Conservation (phyloP, 2,797 vertebrate species). For the Hyperoplus immaculatus region DNA sequence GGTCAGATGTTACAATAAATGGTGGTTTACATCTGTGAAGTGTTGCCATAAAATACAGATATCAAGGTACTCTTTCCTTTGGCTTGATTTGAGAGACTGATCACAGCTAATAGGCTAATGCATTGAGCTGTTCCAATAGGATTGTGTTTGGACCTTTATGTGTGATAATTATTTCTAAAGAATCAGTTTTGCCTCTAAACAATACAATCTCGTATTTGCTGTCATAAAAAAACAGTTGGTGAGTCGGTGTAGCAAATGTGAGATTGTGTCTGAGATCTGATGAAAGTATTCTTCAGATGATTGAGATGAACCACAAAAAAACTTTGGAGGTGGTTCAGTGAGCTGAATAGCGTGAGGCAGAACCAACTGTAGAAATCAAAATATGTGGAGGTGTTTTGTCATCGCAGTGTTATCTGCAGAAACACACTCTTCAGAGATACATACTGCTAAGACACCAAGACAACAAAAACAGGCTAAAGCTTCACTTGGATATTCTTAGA, state of each 20-base stretch:
- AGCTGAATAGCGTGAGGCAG: slow-evolving; percentile 10
- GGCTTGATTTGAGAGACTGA: slow-evolving; percentile 1
- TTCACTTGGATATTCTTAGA: slow-evolving; percentile 20
- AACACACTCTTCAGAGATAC: slow-evolving; percentile 5
- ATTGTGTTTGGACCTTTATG: slow-evolving; percentile 8
- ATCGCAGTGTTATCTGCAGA: slow-evolving; percentile 16
- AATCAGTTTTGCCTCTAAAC: slow-evolving; percentile 31
- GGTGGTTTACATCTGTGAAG: background rate
- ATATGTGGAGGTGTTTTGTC: slow-evolving; percentile 15
- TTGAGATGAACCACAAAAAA: slow-evolving; percentile 8
- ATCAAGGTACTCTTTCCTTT: background rate
- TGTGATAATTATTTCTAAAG: slow-evolving; percentile 5
- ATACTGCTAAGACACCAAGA: slow-evolving; percentile 8
- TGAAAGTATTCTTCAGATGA: slow-evolving; percentile 35
- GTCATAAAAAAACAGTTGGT: slow-evolving; percentile 7
- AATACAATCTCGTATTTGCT: slow-evolving; percentile 2
- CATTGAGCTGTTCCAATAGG: background rate
- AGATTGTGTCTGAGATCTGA: slow-evolving; percentile 17
- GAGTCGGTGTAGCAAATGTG: slow-evolving; percentile 34
- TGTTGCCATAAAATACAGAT: background rate
- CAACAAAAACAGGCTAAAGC: background rate
- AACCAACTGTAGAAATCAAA: slow-evolving; percentile 21
- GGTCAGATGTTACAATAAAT: background rate
- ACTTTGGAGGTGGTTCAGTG: background rate
- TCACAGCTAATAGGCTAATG: background rate